Evolutionary conservation across 2,888 invertebrate genomes (phyloP), one percentile per base, ranked within the genome.

Genomic region (Chloromyia formosa): DNA sequence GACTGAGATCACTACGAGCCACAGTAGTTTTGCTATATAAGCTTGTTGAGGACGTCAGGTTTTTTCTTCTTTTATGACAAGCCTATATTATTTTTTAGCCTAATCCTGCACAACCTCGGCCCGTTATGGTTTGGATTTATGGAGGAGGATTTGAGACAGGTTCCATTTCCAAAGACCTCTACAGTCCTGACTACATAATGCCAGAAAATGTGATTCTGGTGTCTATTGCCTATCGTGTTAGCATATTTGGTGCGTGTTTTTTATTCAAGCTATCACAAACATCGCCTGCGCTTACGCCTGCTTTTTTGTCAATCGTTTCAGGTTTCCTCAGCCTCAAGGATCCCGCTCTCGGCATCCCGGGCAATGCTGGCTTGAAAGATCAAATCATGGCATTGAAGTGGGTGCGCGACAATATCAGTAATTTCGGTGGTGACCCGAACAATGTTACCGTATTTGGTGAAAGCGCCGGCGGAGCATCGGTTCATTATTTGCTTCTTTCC

Each of bases 281-380:
- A n/a, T n/a, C n/a, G n/a, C n/a, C n/a, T n/a, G n/a, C n/a, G n/a
- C n/a, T n/a, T n/a, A n/a, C n/a, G n/a, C n/a, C n/a, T n/a, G n/a
- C n/a, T n/a, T 22, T 53, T 77, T 35, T 49, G 14, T 23, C 18
- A 35, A 4, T 35, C 7, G 7, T 35, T 35, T 35, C 40, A 87
- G 88, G 88, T 22, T 88, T 88, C 75, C 81, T 88, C 35, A 84
- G 84, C 40, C 80, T 88, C 0, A 82, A 85, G 66, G 87, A 88
- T 77, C 80, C 84, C 5, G 81, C 83, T 1, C 79, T 88, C 10
- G 84, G 84, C 58, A 84, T 88, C 66, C 87, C 88, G 0, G 88
- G 88, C 0, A 88, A 88, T 80, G 87, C 87, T 0, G 88, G 87
- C 1, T 81, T 88, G 0, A 88, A 88, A 81, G 88, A 88, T 80